A percentile compares a stretch with the other conserved stretches of the same genome.
These are phyloP conservation scores for Caenorhabditis tropicalis DNA, from an alignment of 1,140 invertebrate genomes.

Conservation along the genomic window DNA sequence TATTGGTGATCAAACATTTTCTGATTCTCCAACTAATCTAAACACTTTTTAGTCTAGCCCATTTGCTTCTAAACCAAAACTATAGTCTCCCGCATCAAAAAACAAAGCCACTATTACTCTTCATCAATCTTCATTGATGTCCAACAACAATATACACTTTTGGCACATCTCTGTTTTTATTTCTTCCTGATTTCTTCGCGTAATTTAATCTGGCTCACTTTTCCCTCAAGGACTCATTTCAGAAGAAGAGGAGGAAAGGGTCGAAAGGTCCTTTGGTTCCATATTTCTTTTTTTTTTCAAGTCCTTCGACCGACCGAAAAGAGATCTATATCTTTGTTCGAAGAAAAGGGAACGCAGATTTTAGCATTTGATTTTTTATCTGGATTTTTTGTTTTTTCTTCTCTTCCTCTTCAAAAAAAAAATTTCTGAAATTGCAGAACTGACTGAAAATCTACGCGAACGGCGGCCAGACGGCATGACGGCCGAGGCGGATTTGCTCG, in stretches of 20 bases:
- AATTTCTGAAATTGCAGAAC: not conserved
- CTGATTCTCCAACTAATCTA: not conserved
- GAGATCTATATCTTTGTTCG: no score
- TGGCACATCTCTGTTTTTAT: not conserved
- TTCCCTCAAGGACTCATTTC: not conserved
- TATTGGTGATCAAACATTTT: not conserved
- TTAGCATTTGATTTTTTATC: no score
- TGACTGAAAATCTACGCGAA: conserved; percentile 5
- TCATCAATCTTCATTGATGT: conserved; percentile 10
- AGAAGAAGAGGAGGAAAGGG: not conserved
- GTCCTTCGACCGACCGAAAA: no score
- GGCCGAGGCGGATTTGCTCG: conserved; percentile 26
- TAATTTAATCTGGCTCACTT: conserved; percentile 12
- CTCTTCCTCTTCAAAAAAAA: not conserved
- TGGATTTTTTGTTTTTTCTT: not conserved
- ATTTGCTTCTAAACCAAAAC: no score
- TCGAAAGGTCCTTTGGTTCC: no score
- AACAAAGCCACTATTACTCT: not conserved
- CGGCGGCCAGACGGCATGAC: conserved; percentile 28
- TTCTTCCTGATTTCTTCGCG: not conserved
- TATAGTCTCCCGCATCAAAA: not conserved
- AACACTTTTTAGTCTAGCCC: no score
- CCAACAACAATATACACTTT: not conserved
- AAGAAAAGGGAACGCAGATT: no score
- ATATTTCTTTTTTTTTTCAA: no score